These are phyloP conservation scores for Tetrao urogallus DNA, from an alignment of 2,113 vertebrate genomes.

Conservation along the genomic window DNA sequence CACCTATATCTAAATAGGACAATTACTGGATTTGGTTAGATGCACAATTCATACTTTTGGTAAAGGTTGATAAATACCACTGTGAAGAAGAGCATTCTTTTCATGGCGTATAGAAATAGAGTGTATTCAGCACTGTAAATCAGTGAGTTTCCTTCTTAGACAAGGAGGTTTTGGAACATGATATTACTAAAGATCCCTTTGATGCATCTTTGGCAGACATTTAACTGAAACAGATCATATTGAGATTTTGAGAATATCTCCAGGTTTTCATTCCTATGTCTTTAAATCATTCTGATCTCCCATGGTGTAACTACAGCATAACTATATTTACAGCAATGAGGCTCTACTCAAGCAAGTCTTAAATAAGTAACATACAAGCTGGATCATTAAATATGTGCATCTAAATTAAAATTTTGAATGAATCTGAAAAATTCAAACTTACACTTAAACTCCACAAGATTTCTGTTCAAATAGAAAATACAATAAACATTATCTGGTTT, in stretches of 20 bases:
- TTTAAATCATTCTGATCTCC: background rate
- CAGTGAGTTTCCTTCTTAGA: background rate
- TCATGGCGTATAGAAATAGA: background rate
- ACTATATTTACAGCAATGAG: background rate
- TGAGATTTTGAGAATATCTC: background rate
- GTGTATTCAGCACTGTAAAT: background rate
- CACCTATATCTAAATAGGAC: background rate
- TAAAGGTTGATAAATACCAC: background rate
- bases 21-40: background rate
- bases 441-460: background rate
- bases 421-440: background rate
- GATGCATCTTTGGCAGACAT: background rate
- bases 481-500: background rate
- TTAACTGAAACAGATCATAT: background rate
- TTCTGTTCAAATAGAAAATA: background rate
- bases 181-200: background rate
- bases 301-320: background rate
- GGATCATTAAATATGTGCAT: background rate
- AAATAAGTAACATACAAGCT: background rate
- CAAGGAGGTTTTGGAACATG: background rate
- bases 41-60: background rate
- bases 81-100: background rate
- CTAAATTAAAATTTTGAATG: background rate
- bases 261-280: background rate
- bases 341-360: background rate